Evolutionary conservation across 2,113 vertebrate genomes (phyloP).

Genomic region (Nothobranchius kuhntae): DNA sequence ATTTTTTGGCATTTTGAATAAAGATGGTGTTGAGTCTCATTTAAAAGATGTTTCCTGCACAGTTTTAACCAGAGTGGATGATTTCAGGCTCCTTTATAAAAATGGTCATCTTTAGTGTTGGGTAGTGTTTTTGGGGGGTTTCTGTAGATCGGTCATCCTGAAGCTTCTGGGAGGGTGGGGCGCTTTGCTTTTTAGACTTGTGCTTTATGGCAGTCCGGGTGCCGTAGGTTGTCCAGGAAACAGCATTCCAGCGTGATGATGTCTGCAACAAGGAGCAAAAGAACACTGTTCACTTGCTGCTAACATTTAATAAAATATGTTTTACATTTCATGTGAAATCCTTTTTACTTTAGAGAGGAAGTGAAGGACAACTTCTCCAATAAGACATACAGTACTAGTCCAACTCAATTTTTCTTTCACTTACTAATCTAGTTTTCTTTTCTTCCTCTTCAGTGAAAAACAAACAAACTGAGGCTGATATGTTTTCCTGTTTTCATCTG

Average conservation of each 20-base stretch:
- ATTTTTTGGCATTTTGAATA: constrained; percentile 44
- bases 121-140: constrained; percentile 24
- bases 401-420: no score
- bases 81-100: constrained; percentile 34
- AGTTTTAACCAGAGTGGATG: constrained; percentile 24
- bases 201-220: constrained; percentile 92
- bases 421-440: background rate
- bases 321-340: constrained; percentile 12
- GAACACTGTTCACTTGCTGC: constrained; percentile 30
- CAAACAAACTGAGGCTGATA: background rate
- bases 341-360: constrained; percentile 1
- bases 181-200: constrained; percentile 79
- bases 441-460: background rate
- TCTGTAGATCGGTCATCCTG: constrained; percentile 40
- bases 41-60: constrained; percentile 50
- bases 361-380: no score
- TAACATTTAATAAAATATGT: constrained; percentile 50
- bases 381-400: no score
- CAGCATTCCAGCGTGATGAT: constrained; percentile 84
- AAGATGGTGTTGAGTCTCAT: constrained; percentile 47
- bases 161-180: constrained; percentile 36
- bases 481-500: constrained; percentile 6
- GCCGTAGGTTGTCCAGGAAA: constrained; percentile 84
- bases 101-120: constrained; percentile 28
- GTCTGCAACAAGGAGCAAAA: constrained; percentile 77